phyloP scores from a whole-genome alignment of 2,113 vertebrate genomes.

The Laticauda colubrina region DNA sequence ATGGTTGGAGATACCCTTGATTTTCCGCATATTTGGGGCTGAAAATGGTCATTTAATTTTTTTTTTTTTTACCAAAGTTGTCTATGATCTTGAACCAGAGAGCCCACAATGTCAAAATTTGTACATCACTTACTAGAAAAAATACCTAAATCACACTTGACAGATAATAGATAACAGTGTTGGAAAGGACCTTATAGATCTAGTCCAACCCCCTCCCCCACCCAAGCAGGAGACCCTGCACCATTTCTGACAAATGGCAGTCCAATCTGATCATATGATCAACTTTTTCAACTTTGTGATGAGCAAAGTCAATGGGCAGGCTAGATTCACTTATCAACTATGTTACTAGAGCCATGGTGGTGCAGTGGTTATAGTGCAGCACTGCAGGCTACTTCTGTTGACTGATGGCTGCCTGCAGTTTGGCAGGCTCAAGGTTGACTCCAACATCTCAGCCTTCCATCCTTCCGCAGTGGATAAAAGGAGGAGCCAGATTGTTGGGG shows the following conservation, averaged over 20 bases:
- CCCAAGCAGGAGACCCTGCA: too few species aligned
- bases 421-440: too few species aligned
- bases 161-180: not conserved
- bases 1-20: not conserved
- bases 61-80: not conserved
- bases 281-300: not conserved
- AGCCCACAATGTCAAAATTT: not conserved
- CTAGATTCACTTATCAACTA: not conserved
- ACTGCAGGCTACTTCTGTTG: too few species aligned
- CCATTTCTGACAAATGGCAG: too few species aligned
- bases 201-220: too few species aligned
- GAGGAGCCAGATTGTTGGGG: too few species aligned
- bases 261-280: not conserved
- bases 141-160: not conserved
- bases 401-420: too few species aligned
- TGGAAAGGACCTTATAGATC: too few species aligned
- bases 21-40: not conserved
- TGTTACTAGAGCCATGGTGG: not conserved
- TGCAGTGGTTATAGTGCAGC: too few species aligned
- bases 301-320: not conserved
- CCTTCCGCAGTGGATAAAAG: too few species aligned
- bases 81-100: not conserved
- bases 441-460: too few species aligned
- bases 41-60: not conserved
- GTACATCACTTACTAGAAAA: not conserved